These are phyloP conservation scores for Entomobrya multifasciata DNA, from an alignment of 2,888 invertebrate genomes.

Conservation along the genomic window DNA sequence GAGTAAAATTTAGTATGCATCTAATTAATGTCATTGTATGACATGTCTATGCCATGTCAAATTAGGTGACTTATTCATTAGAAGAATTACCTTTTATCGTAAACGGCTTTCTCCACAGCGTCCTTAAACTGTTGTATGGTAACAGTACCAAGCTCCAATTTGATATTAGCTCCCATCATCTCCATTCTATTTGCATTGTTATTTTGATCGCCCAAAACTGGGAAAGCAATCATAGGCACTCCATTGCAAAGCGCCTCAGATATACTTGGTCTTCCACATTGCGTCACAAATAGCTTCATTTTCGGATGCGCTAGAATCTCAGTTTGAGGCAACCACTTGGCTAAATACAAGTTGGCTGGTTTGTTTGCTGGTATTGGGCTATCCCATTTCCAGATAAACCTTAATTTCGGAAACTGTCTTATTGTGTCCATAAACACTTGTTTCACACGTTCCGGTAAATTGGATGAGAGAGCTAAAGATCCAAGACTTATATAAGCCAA, in stretches of 20 bases:
- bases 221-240: constrained; percentile 23
- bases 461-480: constrained; percentile 37
- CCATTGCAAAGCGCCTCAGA: neutral
- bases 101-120: neutral
- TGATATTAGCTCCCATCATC: neutral
- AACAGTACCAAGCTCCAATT: neutral
- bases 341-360: constrained; percentile 77
- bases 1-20: neutral
- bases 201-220: constrained; percentile 22
- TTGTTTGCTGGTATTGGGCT: constrained; percentile 71
- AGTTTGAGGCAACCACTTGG: constrained; percentile 79
- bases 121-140: neutral
- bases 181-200: constrained; percentile 1
- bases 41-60: too few relatives aligned
- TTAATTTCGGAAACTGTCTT: constrained; percentile 52
- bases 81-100: neutral
- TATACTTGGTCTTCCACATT: constrained; percentile 11
- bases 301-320: constrained; percentile 73
- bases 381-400: constrained; percentile 79
- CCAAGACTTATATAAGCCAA: constrained; percentile 77
- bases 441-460: constrained; percentile 52
- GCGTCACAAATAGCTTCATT: neutral
- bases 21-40: too few relatives aligned
- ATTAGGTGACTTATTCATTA: too few relatives aligned
- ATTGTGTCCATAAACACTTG: constrained; percentile 73